phyloP scores from a whole-genome alignment of 64 coral and sea anemone species.

The Montipora capricornis region DNA sequence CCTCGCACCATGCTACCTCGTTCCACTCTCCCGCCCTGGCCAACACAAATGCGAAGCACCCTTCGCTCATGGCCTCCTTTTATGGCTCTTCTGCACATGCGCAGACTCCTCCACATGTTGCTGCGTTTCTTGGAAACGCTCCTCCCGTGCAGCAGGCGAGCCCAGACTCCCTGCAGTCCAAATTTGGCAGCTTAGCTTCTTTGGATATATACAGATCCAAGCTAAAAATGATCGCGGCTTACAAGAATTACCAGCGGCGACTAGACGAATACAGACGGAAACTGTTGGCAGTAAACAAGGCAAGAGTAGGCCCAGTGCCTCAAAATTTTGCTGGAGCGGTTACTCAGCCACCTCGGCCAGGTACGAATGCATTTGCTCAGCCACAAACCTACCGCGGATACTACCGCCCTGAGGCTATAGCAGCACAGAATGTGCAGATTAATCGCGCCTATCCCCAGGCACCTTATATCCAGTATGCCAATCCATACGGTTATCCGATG shows the following conservation, averaged over 20 bases:
- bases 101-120: constrained; percentile 15
- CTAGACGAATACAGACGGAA: constrained; percentile 73
- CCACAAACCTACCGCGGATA: constrained; percentile 29
- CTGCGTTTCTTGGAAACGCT: neutral
- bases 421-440: constrained; percentile 21
- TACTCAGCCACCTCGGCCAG: constrained; percentile 35
- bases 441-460: constrained; percentile 22
- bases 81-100: constrained; percentile 43
- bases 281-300: neutral
- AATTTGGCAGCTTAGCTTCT: constrained; percentile 84
- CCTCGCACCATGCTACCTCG: constrained; percentile 21
- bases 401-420: constrained; percentile 24
- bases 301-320: constrained; percentile 13
- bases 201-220: constrained; percentile 82
- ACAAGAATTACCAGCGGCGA: constrained; percentile 90
- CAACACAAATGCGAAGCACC: constrained; percentile 10
- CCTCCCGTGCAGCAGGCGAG: constrained; percentile 27
- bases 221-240: constrained; percentile 94
- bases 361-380: constrained; percentile 22
- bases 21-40: constrained; percentile 14
- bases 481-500: constrained; percentile 30
- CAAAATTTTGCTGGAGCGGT: constrained; percentile 8
- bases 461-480: neutral
- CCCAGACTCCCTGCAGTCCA: constrained; percentile 73
- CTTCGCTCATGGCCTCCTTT: constrained; percentile 11